phyloP scores from a whole-genome alignment of 2,888 invertebrate species.

The Drosophila lacicola region DNA sequence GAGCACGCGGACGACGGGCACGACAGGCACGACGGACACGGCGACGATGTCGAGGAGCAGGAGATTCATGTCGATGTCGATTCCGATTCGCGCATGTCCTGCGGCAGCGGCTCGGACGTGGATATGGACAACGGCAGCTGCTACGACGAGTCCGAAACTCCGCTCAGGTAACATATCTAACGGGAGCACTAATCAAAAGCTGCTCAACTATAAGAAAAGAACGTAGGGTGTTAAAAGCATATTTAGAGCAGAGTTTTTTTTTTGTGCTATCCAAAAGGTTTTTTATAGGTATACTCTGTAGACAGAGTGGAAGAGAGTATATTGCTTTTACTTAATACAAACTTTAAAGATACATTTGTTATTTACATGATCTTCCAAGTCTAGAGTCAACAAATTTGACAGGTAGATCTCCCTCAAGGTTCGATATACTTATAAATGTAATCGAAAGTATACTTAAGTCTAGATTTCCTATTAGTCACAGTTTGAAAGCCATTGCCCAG shows the following conservation, averaged over 20 bases:
- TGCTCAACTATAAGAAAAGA: no score
- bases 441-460: no score
- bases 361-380: no score
- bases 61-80: slow-evolving; percentile 85
- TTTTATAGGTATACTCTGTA: background rate
- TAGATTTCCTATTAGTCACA: no score
- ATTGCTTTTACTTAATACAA: no score
- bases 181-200: background rate
- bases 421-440: no score
- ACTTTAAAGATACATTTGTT: no score
- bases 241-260: background rate
- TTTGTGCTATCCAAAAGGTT: background rate
- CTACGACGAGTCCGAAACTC: slow-evolving; percentile 85
- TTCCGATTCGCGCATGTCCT: slow-evolving; percentile 85
- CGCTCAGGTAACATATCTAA: slow-evolving; percentile 79
- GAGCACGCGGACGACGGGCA: slow-evolving; percentile 81
- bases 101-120: slow-evolving; percentile 84
- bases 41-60: slow-evolving; percentile 84
- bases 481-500: no score
- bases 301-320: no score
- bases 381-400: no score
- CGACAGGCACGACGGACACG: slow-evolving; percentile 69
- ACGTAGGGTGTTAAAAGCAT: background rate
- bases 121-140: slow-evolving; percentile 85
- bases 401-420: no score